Conservation (phyloP, 2,888 invertebrate genomes). For the Apotomis turbidana region DNA sequence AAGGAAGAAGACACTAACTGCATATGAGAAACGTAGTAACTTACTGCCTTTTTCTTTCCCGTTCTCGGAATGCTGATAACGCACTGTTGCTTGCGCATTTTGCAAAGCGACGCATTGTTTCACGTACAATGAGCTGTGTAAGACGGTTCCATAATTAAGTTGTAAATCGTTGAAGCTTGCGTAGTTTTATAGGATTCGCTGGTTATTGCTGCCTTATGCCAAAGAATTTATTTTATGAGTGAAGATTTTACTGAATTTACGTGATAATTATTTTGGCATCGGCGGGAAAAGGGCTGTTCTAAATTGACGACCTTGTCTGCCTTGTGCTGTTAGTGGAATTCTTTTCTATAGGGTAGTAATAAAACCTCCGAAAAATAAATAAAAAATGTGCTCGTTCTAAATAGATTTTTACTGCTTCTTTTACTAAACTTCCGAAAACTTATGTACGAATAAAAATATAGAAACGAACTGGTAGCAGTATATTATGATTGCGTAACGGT, state of each 20-base stretch:
- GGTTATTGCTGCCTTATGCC: background rate
- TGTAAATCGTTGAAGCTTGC: constrained; percentile 23
- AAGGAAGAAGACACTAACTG: background rate
- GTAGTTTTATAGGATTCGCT: constrained; percentile 3
- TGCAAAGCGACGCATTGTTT: constrained; percentile 62
- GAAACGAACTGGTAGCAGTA: no score
- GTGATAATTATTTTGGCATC: background rate
- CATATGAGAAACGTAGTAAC: constrained; percentile 1
- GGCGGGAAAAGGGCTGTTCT: background rate
- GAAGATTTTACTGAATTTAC: background rate
- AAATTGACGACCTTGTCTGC: background rate
- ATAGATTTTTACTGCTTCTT: no score
- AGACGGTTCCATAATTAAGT: constrained; percentile 36
- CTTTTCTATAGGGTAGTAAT: no score
- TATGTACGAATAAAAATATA: no score
- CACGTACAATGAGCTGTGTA: constrained; percentile 50
- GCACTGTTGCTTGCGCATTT: constrained; percentile 56
- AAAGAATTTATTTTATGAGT: background rate
- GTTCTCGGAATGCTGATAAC: constrained; percentile 53
- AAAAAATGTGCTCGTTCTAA: no score
- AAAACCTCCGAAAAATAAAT: no score
- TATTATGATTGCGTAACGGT: background rate
- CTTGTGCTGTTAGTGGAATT: background rate
- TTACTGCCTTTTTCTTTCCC: constrained; percentile 11
- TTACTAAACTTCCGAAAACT: no score